Conservation (phyloP, 2,888 invertebrate species). For the Chirona hameri region DNA sequence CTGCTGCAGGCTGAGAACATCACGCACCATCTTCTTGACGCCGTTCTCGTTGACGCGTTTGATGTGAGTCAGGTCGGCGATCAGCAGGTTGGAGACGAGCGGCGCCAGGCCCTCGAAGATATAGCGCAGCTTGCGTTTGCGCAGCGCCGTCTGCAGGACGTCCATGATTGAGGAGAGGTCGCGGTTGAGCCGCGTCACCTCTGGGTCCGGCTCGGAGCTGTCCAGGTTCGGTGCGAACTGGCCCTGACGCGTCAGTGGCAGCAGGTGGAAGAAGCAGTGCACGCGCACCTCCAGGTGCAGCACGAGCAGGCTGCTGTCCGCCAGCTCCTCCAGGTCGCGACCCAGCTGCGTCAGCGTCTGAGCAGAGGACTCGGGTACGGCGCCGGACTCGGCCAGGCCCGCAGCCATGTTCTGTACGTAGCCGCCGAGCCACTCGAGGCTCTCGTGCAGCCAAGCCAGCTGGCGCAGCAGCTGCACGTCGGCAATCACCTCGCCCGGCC, state of each 20-base stretch:
- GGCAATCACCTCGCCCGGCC: conserved; percentile 77
- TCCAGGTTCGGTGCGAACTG: conserved; percentile 57
- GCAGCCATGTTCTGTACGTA: conserved; percentile 34
- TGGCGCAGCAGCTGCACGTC: conserved; percentile 78
- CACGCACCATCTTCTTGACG: conserved; percentile 78
- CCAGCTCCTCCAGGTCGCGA: conserved; percentile 78
- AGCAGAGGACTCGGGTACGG: conserved; percentile 57
- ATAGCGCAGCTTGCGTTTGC: conserved; percentile 74
- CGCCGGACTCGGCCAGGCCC: conserved; percentile 62
- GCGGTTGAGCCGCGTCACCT: conserved; percentile 71
- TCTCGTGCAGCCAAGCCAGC: conserved; percentile 85
- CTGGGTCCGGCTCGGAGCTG: conserved; percentile 70
- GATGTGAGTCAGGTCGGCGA: conserved; percentile 74
- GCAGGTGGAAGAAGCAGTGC: conserved; percentile 90
- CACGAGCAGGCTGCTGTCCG: conserved; percentile 84
- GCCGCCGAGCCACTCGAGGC: conserved; percentile 57
- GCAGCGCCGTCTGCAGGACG: conserved; percentile 67
- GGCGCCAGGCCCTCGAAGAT: conserved; percentile 86
- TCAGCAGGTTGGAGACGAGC: conserved; percentile 67
- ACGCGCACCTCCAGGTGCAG: conserved; percentile 91
- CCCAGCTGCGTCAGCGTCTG: conserved; percentile 65
- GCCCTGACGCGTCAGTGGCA: conserved; percentile 51
- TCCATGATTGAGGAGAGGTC: conserved; percentile 74
- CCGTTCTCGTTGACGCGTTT: conserved; percentile 74
- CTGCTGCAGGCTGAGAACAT: conserved; percentile 79